Evolutionary conservation across 2,797 vertebrate species (phyloP).

Genomic region (Staurois parvus): DNA sequence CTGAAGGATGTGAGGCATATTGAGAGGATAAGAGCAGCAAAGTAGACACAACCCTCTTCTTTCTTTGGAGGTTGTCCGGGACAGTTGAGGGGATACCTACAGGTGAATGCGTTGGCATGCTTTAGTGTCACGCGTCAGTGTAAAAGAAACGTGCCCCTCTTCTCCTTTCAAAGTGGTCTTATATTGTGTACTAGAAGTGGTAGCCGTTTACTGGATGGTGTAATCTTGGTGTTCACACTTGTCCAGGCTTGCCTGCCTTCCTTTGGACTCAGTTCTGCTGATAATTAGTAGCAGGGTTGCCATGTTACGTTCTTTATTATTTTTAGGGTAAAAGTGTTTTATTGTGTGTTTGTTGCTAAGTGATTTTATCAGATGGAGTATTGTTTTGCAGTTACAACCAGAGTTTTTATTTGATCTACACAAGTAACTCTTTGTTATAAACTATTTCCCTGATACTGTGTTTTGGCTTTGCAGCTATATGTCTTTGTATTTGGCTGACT

Average conservation of each 20-base stretch:
- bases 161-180: not conserved
- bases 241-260: slow-evolving; percentile 36
- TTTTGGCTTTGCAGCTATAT: not conserved
- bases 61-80: too few species aligned
- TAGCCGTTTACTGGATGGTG: not conserved
- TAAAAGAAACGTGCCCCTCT: not conserved
- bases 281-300: slow-evolving; percentile 26
- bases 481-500: not conserved
- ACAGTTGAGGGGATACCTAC: not conserved
- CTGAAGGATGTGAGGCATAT: too few species aligned
- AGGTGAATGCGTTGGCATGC: too few species aligned
- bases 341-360: slow-evolving; percentile 47
- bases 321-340: slow-evolving; percentile 36
- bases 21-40: too few species aligned
- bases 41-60: not conserved
- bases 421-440: not conserved
- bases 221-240: slow-evolving; percentile 30
- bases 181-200: slow-evolving; percentile 38
- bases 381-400: not conserved
- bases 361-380: slow-evolving; percentile 18
- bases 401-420: not conserved
- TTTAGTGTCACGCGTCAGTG: not conserved
- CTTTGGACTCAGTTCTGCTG: slow-evolving; percentile 6
- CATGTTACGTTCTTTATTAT: slow-evolving; percentile 5
- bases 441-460: not conserved